phyloP scores from a whole-genome alignment of 2,113 vertebrate species.

The Mormyrus iriodes region DNA sequence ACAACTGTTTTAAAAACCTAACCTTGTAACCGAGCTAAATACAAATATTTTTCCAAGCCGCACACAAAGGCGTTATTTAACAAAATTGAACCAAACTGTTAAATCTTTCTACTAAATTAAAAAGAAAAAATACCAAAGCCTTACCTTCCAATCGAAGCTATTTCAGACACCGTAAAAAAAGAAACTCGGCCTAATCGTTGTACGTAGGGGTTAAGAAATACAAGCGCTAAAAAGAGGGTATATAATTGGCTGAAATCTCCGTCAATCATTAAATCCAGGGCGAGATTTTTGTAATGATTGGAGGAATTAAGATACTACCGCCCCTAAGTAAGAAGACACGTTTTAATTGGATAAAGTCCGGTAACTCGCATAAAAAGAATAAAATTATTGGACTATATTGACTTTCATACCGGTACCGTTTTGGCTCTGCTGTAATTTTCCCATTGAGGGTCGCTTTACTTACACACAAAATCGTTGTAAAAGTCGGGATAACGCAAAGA shows the following conservation, averaged over 20 bases:
- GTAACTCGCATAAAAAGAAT: not conserved
- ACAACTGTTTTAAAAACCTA: not conserved
- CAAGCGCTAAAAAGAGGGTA: not conserved
- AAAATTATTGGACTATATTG: constrained; percentile 4
- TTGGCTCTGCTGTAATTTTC: not conserved
- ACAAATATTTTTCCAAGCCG: not conserved
- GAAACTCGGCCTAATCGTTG: not conserved
- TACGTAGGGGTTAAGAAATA: not conserved
- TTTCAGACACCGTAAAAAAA: not conserved
- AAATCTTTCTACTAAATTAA: not conserved
- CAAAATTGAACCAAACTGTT: not conserved
- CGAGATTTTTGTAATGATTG: not conserved
- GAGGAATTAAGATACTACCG: not conserved
- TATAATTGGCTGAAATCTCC: not conserved
- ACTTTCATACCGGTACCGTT: not conserved
- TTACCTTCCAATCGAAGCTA: not conserved
- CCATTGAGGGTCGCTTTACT: not conserved
- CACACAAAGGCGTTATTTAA: not conserved
- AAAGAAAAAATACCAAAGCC: not conserved
- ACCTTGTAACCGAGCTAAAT: not conserved
- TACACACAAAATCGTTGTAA: not conserved
- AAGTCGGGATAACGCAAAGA: not conserved
- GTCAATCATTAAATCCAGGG: not conserved
- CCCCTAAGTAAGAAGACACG: not conserved
- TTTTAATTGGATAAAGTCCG: not conserved